phyloP scores from a whole-genome alignment of 2,888 invertebrate species.

The Tinea trinotella region DNA sequence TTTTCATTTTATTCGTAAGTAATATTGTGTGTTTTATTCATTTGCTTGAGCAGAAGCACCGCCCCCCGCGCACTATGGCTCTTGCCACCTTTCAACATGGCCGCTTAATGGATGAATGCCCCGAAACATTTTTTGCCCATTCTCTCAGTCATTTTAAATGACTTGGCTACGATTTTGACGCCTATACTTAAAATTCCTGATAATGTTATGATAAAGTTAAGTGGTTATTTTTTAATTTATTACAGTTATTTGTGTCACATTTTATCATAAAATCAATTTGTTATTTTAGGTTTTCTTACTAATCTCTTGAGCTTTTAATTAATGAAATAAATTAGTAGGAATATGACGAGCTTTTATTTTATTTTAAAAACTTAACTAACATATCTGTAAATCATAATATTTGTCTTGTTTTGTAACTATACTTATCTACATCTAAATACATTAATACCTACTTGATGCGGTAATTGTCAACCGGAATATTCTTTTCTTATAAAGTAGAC shows the following conservation, averaged over 20 bases:
- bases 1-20: background rate
- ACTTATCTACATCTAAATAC: too few species aligned
- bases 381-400: too few species aligned
- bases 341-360: too few species aligned
- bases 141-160: background rate
- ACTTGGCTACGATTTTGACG: background rate
- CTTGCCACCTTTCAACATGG: constrained; percentile 16
- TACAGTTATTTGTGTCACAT: background rate
- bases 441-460: too few species aligned
- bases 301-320: background rate
- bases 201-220: background rate
- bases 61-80: background rate
- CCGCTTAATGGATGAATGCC: background rate
- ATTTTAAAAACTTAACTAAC: too few species aligned
- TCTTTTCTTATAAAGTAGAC: background rate
- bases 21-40: background rate
- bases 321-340: too few species aligned
- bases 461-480: background rate
- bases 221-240: background rate
- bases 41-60: background rate
- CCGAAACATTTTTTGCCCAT: background rate
- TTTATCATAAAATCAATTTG: background rate
- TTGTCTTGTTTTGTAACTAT: too few species aligned
- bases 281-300: background rate
- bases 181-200: background rate